Evolutionary conservation across 2,888 invertebrate genomes (phyloP), one percentile per base, ranked within the genome.

Genomic region (Xylophagus ater): DNA sequence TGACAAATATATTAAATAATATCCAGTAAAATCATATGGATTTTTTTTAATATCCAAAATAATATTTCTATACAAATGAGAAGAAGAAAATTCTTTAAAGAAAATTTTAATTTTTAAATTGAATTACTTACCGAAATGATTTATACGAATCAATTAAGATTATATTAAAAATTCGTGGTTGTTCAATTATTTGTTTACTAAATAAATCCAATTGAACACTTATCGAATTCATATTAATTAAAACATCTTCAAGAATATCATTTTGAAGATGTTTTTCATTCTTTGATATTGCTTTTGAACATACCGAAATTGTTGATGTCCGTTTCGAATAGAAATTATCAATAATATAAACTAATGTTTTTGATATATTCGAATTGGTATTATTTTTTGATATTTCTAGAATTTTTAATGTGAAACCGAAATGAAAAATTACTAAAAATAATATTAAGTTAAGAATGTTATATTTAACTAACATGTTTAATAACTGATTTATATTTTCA

Each of bases 101-200:
- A 26, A 26, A 4, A 13, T 26, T 26, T 26, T 26, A 8, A 12
- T 26, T 10, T 26, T 26, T 3, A 19, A 10, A 17, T 31, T 31
- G 10, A 12, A 28, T 18, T 3, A 17, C 14, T 20, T 14, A 33
- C 32, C 21, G 9, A 14, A 33, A 33, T 10, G 21, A n/a, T n/a
- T 21, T n/a, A 33, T 13, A 33, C 12, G 32, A 33, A 33, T 33
- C 32, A 33, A 33, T 33, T 4, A 13, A n/a, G 20, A 33, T 17
- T 21, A 33, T n/a, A 33, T 12, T 33, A 6, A 21, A 21, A 33
- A 20, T 17, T 19, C 20, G 8, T 17, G 21, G 5, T 26, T 6
- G 5, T 8, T 6, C n/a, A 10, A 26, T 13, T 6, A 10, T 26
- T 6, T 8, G 7, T 13, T 26, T n/a, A 12, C 13, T 6, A 26